phyloP scores from a whole-genome alignment of 1,140 invertebrate genomes.

The Plutomurus gul region DNA sequence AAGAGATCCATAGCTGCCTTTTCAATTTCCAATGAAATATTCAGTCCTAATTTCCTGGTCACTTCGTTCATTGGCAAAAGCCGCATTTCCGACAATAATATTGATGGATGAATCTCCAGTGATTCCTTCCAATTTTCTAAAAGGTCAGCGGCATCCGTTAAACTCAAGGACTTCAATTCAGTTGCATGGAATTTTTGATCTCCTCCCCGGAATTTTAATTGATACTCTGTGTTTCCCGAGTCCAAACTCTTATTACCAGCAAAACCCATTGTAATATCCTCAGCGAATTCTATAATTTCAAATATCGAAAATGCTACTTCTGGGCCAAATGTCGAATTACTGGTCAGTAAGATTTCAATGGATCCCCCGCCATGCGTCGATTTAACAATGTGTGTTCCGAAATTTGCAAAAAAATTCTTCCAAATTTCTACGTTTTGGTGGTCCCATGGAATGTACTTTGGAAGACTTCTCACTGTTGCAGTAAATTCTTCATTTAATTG shows the following conservation, averaged over 20 bases:
- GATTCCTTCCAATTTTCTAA: conserved; percentile 1
- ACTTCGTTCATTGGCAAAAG: background rate
- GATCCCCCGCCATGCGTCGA: background rate
- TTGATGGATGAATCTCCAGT: background rate
- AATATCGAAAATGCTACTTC: background rate
- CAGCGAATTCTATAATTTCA: background rate
- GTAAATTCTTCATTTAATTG: background rate
- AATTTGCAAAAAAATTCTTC: background rate
- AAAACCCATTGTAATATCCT: background rate
- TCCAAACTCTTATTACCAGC: background rate
- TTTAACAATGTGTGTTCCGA: background rate
- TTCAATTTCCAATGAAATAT: background rate
- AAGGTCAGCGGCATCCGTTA: background rate
- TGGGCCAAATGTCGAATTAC: background rate
- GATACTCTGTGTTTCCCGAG: background rate
- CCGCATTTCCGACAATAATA: background rate
- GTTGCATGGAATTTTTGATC: background rate
- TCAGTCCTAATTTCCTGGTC: background rate
- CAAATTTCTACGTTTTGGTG: background rate
- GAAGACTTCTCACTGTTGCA: background rate
- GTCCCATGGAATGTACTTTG: background rate
- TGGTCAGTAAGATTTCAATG: background rate
- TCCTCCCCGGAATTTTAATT: background rate
- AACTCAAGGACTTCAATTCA: background rate
- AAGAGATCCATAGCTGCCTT: background rate